Evolutionary conservation across 2,797 vertebrate genomes (phyloP).

Genomic region (Acanthis flammea): DNA sequence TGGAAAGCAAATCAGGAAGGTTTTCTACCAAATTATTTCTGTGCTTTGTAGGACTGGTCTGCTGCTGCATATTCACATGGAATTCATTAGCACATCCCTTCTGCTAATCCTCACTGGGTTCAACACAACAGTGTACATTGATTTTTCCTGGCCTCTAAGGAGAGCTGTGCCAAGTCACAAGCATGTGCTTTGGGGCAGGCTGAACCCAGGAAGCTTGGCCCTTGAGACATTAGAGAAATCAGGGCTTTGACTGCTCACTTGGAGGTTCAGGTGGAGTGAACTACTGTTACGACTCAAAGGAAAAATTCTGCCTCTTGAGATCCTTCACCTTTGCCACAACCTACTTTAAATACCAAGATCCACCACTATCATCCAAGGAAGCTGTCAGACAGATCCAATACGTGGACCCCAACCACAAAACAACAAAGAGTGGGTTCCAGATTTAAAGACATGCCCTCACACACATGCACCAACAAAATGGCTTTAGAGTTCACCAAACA

Average conservation of each 20-base stretch:
- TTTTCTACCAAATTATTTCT: background rate
- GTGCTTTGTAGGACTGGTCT: background rate
- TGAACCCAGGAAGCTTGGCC: background rate
- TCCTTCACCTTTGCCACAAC: background rate
- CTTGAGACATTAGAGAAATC: background rate
- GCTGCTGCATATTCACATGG: background rate
- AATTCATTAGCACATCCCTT: slow-evolving; percentile 7
- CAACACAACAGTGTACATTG: background rate
- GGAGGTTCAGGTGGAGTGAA: background rate
- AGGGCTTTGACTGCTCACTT: background rate
- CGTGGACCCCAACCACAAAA: background rate
- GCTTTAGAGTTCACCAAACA: background rate
- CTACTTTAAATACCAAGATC: background rate
- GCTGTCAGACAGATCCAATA: background rate
- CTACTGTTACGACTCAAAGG: background rate
- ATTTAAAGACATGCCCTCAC: background rate
- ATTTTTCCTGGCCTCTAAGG: slow-evolving; percentile 22
- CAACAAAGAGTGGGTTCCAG: background rate
- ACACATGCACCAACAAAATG: background rate
- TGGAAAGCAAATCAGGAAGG: background rate
- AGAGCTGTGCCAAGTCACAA: slow-evolving; percentile 3
- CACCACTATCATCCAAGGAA: background rate
- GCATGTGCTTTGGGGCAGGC: background rate
- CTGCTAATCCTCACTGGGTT: background rate
- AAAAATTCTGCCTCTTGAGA: background rate